Base-by-base conservation (phyloP, 2,797 vertebrate species). In the Spizella passerina region DNA sequence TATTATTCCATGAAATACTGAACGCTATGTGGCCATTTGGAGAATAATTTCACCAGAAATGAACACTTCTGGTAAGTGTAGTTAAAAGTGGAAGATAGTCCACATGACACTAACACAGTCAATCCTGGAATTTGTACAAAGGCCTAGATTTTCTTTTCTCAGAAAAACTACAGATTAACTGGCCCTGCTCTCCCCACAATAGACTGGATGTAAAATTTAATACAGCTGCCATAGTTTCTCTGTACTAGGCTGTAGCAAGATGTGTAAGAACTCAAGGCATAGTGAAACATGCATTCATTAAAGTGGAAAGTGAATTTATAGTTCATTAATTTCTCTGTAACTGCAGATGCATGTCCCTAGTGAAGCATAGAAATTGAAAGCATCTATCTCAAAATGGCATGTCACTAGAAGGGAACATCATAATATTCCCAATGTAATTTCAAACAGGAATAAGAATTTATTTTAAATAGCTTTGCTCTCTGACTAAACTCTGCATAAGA, bases 401-500 rank as follows among this genome's bases (percentile, higher is more conserved):
- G 80, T 85, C 80, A 60, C 55, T 86, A 3, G 41, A 66, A 64
- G 29, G 64, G 49, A 91, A 56, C 27, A 29, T 66, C 6, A 3
- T 55, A 55, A 65, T 27, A 83, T 56, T 93, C 82, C 73, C 76
- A 71, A 2, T 30, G 34, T 76, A 75, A 65, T 88, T 95, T 86
- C 82, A 50, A 70, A 47, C 57, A 91, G 44, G 68, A 85, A 22
- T 61, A 68, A 81, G 41, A 71, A 75, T 60, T 78, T 55, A 22
- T 60, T 86, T 68, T 64, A 81, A 91, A 65, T 56, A 78, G 57
- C 69, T 93, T 70, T 90, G 23, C 46, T 52, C 15, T 70, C 57
- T 95, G 39, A 73, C 72, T 96, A 68, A 85, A 86, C 41, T 77
- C 64, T 86, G 65, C 68, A 56, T 80, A 86, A 85, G 41, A 66